These are phyloP conservation scores for Limenitis camilla DNA, from an alignment of 2,888 invertebrate genomes.

Conservation along the genomic window DNA sequence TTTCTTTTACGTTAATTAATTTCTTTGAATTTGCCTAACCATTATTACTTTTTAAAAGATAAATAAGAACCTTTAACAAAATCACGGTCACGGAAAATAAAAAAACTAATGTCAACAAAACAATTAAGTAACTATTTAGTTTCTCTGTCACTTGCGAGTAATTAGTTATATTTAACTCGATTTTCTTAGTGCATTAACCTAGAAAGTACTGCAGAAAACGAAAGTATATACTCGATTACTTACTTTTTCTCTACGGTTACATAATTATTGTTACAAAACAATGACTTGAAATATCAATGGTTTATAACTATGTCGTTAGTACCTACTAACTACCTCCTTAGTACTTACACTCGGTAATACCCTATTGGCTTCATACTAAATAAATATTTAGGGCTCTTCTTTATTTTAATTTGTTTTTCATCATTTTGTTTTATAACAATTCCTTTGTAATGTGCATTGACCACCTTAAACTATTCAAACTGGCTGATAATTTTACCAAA, in stretches of 20 bases:
- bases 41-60: too few relatives aligned
- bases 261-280: conserved; percentile 23
- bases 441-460: too few relatives aligned
- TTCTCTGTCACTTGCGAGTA: conserved; percentile 1
- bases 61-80: too few relatives aligned
- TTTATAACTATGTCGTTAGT: neutral
- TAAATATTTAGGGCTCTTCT: neutral
- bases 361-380: neutral
- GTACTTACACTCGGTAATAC: too few relatives aligned
- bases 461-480: too few relatives aligned
- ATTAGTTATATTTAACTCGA: conserved; percentile 9
- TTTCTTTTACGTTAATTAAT: too few relatives aligned
- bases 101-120: neutral
- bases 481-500: too few relatives aligned
- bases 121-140: conserved; percentile 1
- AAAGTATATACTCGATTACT: conserved; percentile 28
- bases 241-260: conserved; percentile 27
- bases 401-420: too few relatives aligned
- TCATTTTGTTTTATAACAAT: too few relatives aligned
- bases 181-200: conserved; percentile 22
- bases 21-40: too few relatives aligned
- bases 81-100: too few relatives aligned
- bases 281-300: conserved; percentile 1
- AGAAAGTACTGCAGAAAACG: conserved; percentile 32
- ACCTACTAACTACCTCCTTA: too few relatives aligned